A percentile compares a stretch with the other conserved stretches of the same genome.
Conservation (phyloP, 1,140 invertebrate genomes). For the Lysiphlebus fabarum region DNA sequence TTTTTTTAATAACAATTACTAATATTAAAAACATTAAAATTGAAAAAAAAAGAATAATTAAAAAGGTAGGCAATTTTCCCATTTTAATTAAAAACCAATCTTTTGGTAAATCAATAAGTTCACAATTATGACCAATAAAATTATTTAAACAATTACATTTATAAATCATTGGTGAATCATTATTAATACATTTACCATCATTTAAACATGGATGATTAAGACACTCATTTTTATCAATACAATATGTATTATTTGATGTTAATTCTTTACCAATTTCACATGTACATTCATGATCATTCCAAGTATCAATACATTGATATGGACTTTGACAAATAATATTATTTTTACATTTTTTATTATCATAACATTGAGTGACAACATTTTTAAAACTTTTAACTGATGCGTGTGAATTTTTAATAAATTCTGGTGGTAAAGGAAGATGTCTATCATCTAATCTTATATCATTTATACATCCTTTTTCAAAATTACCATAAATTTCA, state of each 20-base stretch:
- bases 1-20: constrained; percentile 90
- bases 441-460: constrained; percentile 90
- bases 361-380: constrained; percentile 84
- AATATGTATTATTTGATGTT: constrained; percentile 83
- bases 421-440: constrained; percentile 84
- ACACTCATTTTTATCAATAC: constrained; percentile 92
- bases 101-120: constrained; percentile 87
- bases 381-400: constrained; percentile 89
- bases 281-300: constrained; percentile 97
- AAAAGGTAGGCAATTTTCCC: constrained; percentile 67
- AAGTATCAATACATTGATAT: constrained; percentile 94
- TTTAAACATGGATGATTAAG: constrained; percentile 88
- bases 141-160: constrained; percentile 84
- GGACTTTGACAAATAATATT: constrained; percentile 84
- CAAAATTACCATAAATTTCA: constrained; percentile 93
- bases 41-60: background rate
- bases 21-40: constrained; percentile 59
- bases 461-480: constrained; percentile 84
- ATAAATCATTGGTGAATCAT: constrained; percentile 78
- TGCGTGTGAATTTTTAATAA: constrained; percentile 92
- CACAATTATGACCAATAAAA: constrained; percentile 92
- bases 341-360: constrained; percentile 86
- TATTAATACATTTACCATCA: constrained; percentile 83
- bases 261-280: constrained; percentile 87
- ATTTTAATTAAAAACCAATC: constrained; percentile 92